A percentile compares a stretch with the other conserved stretches of the same genome.
Conservation (phyloP, 2,888 invertebrate species). For the Zygaena filipendulae region DNA sequence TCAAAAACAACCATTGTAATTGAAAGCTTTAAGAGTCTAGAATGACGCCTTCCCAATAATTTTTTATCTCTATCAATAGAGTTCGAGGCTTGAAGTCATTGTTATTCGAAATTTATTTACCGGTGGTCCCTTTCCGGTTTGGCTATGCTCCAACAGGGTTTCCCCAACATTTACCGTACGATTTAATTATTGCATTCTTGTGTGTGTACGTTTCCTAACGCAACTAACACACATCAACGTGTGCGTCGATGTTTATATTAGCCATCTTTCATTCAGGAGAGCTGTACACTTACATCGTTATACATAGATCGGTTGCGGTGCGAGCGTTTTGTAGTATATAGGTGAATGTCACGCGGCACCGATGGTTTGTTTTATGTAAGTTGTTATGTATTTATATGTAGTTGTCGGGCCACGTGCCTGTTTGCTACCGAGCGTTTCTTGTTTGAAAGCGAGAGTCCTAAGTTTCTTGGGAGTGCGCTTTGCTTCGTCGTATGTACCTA, state of each 20-base stretch:
- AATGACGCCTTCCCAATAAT: no score
- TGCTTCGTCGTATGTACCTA: conserved; percentile 28
- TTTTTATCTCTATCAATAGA: no score
- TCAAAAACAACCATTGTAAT: no score
- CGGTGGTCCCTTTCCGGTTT: conserved; percentile 56
- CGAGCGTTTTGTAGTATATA: no score
- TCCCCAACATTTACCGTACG: conserved; percentile 59
- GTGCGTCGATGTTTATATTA: no score
- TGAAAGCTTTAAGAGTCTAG: no score
- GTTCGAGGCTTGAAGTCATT: no score
- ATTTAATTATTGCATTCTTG: conserved; percentile 55
- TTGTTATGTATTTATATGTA: conserved; percentile 34
- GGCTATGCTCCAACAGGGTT: conserved; percentile 59
- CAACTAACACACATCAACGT: no score
- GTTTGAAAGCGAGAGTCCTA: conserved; percentile 55
- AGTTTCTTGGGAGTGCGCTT: conserved; percentile 42
- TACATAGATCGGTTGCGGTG: no score
- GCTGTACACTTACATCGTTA: no score
- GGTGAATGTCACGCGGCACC: conserved; percentile 36
- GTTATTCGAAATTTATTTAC: conserved; percentile 60
- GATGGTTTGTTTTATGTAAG: conserved; percentile 33
- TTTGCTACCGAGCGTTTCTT: conserved; percentile 42
- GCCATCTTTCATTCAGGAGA: no score
- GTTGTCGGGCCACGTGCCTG: conserved; percentile 28
- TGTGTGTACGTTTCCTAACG: no score